These are phyloP conservation scores for Metaphire vulgaris DNA, from an alignment of 1,140 invertebrate genomes.

Conservation along the genomic window DNA sequence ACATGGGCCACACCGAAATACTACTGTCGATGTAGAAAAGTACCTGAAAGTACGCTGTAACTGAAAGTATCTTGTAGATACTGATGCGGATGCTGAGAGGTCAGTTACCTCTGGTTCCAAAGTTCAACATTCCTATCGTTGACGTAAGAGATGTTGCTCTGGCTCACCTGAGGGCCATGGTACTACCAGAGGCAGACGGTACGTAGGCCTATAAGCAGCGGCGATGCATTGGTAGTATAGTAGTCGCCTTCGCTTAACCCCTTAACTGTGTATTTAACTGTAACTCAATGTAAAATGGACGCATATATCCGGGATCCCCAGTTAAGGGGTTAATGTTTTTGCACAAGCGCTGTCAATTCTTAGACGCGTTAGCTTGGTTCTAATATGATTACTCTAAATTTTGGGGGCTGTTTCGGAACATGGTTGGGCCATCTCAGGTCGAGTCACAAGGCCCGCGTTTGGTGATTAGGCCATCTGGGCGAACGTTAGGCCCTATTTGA, in stretches of 20 bases:
- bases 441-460: no score
- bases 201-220: background rate
- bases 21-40: background rate
- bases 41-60: background rate
- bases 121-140: constrained; percentile 53
- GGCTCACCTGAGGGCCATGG: constrained; percentile 58
- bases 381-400: no score
- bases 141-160: constrained; percentile 59
- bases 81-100: constrained; percentile 48
- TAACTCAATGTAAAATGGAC: background rate
- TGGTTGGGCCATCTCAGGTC: no score
- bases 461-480: no score
- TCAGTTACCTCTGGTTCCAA: constrained; percentile 53
- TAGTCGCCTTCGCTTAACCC: no score
- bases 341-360: background rate
- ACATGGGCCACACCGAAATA: background rate
- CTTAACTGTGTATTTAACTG: background rate
- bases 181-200: constrained; percentile 53
- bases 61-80: background rate
- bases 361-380: background rate
- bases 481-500: no score
- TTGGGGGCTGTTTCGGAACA: no score
- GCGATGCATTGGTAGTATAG: no score
- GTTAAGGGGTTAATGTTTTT: background rate
- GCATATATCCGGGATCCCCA: background rate